These are phyloP conservation scores for Lycocerus yunnanus DNA, from an alignment of 2,888 invertebrate genomes.

Conservation along the genomic window DNA sequence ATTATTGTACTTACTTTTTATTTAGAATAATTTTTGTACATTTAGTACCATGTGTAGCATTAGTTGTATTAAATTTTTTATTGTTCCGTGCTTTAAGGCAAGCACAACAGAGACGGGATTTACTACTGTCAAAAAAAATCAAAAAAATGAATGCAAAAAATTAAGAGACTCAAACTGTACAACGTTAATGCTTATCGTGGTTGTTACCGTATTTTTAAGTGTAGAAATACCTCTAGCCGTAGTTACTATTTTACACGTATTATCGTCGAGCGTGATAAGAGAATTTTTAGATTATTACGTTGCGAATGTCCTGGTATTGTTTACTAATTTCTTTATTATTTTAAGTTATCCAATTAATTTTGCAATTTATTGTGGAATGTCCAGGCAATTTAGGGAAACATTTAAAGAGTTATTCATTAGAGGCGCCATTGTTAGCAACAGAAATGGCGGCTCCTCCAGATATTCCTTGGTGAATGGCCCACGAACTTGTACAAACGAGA, in stretches of 20 bases:
- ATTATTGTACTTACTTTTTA: conserved; percentile 81
- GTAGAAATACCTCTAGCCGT: conserved; percentile 86
- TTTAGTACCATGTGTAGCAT: conserved; percentile 82
- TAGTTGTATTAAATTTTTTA: conserved; percentile 86
- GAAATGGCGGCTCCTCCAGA: conserved; percentile 72
- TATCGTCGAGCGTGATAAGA: conserved; percentile 69
- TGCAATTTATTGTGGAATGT: conserved; percentile 96
- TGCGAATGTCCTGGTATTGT: conserved; percentile 76
- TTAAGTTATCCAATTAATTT: conserved; percentile 93
- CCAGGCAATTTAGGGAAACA: conserved; percentile 89
- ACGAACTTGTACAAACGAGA: conserved; percentile 82
- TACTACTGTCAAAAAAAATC: conserved; percentile 52
- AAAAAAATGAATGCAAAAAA: conserved; percentile 78
- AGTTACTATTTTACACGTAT: conserved; percentile 81
- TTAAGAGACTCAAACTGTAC: conserved; percentile 82
- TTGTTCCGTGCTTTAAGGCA: conserved; percentile 84
- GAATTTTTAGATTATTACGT: conserved; percentile 77
- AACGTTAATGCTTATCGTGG: conserved; percentile 85
- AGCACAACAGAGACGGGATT: conserved; percentile 66
- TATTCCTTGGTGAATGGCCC: conserved; percentile 84
- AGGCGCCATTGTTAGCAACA: conserved; percentile 62
- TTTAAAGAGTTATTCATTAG: conserved; percentile 83
- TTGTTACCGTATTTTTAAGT: conserved; percentile 81
- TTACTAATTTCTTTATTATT: conserved; percentile 90
- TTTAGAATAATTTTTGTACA: conserved; percentile 93